Evolutionary conservation across 1,140 invertebrate species (phyloP), one percentile per base, ranked within the genome.

Genomic region (Drosophila sechellia): DNA sequence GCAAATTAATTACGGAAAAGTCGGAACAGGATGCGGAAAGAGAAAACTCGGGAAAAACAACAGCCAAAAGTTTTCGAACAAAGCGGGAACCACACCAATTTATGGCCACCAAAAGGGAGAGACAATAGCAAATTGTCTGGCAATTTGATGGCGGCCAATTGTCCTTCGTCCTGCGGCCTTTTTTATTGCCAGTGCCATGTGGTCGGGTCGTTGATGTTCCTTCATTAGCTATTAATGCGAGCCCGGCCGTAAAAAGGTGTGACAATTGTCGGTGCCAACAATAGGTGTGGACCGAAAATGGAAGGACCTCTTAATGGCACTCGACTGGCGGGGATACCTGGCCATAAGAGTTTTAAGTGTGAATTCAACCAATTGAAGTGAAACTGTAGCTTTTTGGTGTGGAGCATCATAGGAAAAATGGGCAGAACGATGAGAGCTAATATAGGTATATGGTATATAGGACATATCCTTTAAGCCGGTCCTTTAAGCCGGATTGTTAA

Each of bases 211-310:
- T 37, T 75, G 57, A 80, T 80, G 77, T 72, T 52, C 77, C 77
- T 85, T 86, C 81, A 85, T 85, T 86, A 86, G 81, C 81, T 66
- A 77, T 78, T 77, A 86, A 86, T 80, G 81, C 49, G 50, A 66
- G 64, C n/a, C 45, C 3, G 68, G 50, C 45, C 60, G 70, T 81
- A 74, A 81, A 85, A 85, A 85, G 81, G 81, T 85, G 81, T 81
- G 81, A 81, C 81, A 86, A 85, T 77, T 86, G 81, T 22, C 0
- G 40, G 20, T 11, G 58, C 34, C 31, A 25, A 49, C 40, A 54
- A 25, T 20, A 11, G 35, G 20, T 31, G 40, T 10, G 39, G 27
- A 11, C 50, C 13, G n/a, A 35, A 34, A 37, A n/a, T 15, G 20
- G 11, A 12, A 11, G 25, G 25, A 31, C 3, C 15, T 8, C 11